A percentile compares a stretch with the other conserved stretches of the same genome.
Conservation (phyloP, 2,888 invertebrate genomes). For the Andrena marginata region DNA sequence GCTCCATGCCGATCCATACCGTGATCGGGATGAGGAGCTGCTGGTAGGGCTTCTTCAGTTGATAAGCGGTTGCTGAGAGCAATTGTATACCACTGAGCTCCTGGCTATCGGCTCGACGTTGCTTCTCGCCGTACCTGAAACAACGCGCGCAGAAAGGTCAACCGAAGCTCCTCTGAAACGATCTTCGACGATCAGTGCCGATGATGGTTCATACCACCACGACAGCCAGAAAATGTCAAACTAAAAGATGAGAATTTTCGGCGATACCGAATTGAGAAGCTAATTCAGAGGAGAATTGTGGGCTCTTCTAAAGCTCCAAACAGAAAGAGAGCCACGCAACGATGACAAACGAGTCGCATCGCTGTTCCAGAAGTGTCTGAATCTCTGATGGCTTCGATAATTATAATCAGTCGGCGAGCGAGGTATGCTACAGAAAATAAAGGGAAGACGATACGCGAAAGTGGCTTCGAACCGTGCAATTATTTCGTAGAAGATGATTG, state of each 20-base stretch:
- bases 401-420: not conserved
- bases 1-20: conserved; percentile 98
- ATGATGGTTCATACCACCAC: not conserved
- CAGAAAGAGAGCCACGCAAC: no score
- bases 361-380: no score
- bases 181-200: not conserved
- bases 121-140: conserved; percentile 93
- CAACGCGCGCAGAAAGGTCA: not conserved
- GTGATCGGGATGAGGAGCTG: conserved; percentile 97
- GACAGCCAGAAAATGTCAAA: not conserved
- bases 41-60: conserved; percentile 96
- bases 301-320: no score
- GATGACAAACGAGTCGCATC: no score
- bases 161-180: not conserved
- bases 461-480: not conserved
- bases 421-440: not conserved
- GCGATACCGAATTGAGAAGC: no score
- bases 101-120: conserved; percentile 90
- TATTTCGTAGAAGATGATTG: conserved; percentile 36
- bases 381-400: not conserved
- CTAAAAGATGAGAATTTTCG: no score
- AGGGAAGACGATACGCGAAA: not conserved
- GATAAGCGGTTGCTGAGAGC: conserved; percentile 95
- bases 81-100: conserved; percentile 93
- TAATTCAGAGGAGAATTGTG: no score